Evolutionary conservation across 2,888 invertebrate genomes (phyloP).

Genomic region (Nomada fabriciana): DNA sequence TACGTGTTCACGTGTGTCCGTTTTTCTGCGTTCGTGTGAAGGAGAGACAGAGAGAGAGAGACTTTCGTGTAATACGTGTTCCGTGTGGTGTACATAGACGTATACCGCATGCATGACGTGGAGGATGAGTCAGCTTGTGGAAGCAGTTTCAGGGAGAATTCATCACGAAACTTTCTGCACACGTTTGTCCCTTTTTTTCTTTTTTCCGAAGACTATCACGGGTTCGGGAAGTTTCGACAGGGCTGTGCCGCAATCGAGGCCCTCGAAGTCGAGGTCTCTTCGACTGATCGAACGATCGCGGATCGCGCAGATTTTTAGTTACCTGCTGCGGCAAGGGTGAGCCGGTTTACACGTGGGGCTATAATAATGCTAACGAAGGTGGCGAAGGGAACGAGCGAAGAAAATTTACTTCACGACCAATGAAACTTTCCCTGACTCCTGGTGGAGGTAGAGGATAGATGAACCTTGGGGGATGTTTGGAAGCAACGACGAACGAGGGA

Average conservation of each 20-base stretch:
- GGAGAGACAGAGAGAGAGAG: slow-evolving; percentile 44
- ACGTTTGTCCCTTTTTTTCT: slow-evolving; percentile 54
- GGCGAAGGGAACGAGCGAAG: no score
- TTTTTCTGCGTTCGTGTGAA: neutral
- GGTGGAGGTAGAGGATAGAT: no score
- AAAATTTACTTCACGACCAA: no score
- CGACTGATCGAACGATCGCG: no score
- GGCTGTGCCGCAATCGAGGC: neutral
- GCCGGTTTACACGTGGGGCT: no score
- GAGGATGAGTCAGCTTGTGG: slow-evolving; percentile 74
- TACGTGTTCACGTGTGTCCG: neutral
- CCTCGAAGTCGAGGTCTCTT: neutral
- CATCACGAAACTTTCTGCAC: slow-evolving; percentile 68
- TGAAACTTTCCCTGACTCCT: no score
- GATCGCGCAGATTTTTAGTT: no score
- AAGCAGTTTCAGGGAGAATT: slow-evolving; percentile 68
- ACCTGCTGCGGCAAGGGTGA: no score
- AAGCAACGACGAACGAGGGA: no score
- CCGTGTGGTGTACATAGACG: slow-evolving; percentile 59
- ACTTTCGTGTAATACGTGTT: slow-evolving; percentile 62
- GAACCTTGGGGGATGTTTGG: no score
- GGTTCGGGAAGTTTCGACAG: neutral
- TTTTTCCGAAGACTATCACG: neutral
- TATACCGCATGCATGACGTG: slow-evolving; percentile 71
- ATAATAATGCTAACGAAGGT: no score